Base-by-base conservation (phyloP, 2,888 invertebrate species). In the Argyra leucocephala region DNA sequence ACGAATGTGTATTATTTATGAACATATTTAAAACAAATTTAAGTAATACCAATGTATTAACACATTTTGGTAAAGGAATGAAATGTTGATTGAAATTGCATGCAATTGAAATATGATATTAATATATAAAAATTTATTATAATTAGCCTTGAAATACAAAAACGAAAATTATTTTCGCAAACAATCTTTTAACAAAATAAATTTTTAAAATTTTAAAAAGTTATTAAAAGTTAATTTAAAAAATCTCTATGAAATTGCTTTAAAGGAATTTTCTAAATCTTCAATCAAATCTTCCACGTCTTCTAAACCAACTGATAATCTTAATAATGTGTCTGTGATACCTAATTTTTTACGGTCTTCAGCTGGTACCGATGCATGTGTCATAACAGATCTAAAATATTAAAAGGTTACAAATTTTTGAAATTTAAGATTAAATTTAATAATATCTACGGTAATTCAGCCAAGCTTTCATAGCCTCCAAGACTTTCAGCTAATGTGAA, bases 391-490 rank as follows among this genome's bases (percentile, higher is more conserved):
- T 68, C 92, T 92, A 76, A 48, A 82, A 81, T 63, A 36, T 26
- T 64, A 64, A 64, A 65, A 26, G 26, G 59, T 22, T 23, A 22
- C 63, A 57, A 36, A 64, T 15, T 6, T 36, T 22, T 22, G 12
- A 24, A 18, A 57, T n/a, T 4, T 37, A 31, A 22, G 22, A 15
- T 61, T 65, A 64, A 69, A 68, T 85, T 89, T n/a, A n/a, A n/a
- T n/a, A n/a, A n/a, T n/a, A n/a, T n/a, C 86, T 82, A 93, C 90
- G 97, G 97, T 70, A 96, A 83, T 82, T 96, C 96, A 3, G 94
- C 93, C 69, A 98, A 84, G 76, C 94, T 95, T 77, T 98, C 96
- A 74, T 89, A 94, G 65, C 96, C 96, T 63, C 98, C 98, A 67
- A 99, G 84, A 75, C 96, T 96, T 77, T 96, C 97, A 5, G 97